These are phyloP conservation scores for Neotoxoptera formosana DNA, from an alignment of 1,140 invertebrate species.

Conservation along the genomic window DNA sequence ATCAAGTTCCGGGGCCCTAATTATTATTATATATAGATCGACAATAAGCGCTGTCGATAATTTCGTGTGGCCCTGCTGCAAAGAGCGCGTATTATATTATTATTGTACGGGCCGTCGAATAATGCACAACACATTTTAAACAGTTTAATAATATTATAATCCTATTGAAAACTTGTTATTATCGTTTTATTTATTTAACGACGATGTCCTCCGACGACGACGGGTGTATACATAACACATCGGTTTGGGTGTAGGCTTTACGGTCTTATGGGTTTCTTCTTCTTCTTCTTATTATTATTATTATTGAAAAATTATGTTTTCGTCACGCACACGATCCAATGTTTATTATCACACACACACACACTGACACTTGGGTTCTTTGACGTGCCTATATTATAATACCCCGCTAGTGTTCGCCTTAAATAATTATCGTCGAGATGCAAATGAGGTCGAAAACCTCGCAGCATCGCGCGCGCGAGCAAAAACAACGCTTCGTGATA, in stretches of 20 bases:
- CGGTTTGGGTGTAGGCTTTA: background rate
- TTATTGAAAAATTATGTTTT: conserved; percentile 35
- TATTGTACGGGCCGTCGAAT: background rate
- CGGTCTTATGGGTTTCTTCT: background rate
- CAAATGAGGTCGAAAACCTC: conserved; percentile 44
- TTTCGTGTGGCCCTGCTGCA: background rate
- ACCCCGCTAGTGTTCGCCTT: background rate
- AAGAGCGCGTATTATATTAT: background rate
- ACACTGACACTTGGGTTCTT: background rate
- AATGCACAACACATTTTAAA: background rate
- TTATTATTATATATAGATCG: background rate
- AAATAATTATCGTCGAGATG: conserved; percentile 32
- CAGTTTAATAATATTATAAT: background rate
- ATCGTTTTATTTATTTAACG: background rate
- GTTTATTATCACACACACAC: background rate
- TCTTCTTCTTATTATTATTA: background rate
- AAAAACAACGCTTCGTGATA: conserved; percentile 21
- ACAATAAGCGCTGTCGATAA: background rate
- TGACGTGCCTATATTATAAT: conserved; percentile 1
- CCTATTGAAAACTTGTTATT: background rate
- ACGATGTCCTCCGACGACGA: background rate
- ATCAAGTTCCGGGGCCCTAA: too few relatives aligned
- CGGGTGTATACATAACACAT: background rate
- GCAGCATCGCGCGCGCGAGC: too few relatives aligned
- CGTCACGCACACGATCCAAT: background rate